Conservation (phyloP, 2,888 invertebrate species). For the Caenorhabditis sp. region DNA sequence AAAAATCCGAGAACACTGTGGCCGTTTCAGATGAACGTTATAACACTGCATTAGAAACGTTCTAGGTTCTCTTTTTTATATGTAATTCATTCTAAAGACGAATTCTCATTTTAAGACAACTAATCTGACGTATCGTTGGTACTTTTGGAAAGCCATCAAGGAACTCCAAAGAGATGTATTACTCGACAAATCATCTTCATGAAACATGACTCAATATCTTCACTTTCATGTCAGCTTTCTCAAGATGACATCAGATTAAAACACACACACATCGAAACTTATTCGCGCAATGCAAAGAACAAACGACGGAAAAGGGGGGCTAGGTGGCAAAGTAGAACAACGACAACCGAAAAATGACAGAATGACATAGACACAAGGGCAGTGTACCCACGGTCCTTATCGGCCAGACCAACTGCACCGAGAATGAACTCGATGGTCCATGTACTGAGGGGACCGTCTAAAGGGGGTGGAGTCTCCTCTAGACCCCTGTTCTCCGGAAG, state of each 20-base stretch:
- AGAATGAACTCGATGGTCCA: not conserved
- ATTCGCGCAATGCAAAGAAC: constrained; percentile 2
- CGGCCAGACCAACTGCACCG: not conserved
- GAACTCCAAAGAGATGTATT: too few species aligned
- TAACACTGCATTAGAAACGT: too few species aligned
- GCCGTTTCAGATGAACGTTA: too few species aligned
- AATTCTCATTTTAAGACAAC: too few species aligned
- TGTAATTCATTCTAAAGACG: too few species aligned
- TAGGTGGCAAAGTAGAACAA: not conserved
- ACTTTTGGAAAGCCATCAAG: too few species aligned
- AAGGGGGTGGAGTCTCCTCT: not conserved
- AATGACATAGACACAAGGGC: not conserved
- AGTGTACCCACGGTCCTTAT: not conserved
- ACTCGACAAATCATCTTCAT: not conserved
- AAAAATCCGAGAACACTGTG: too few species aligned
- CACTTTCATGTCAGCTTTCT: constrained; percentile 44
- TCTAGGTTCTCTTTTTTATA: too few species aligned
- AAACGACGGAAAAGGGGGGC: not conserved
- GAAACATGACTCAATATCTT: not conserved
- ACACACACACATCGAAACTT: not conserved
- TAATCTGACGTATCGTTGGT: too few species aligned
- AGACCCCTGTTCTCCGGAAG: not conserved
- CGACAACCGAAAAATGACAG: not conserved
- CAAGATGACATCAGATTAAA: constrained; percentile 22
- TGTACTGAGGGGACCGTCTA: not conserved